phyloP scores from a whole-genome alignment of 2,113 vertebrate genomes.

The Mastomys coucha region DNA sequence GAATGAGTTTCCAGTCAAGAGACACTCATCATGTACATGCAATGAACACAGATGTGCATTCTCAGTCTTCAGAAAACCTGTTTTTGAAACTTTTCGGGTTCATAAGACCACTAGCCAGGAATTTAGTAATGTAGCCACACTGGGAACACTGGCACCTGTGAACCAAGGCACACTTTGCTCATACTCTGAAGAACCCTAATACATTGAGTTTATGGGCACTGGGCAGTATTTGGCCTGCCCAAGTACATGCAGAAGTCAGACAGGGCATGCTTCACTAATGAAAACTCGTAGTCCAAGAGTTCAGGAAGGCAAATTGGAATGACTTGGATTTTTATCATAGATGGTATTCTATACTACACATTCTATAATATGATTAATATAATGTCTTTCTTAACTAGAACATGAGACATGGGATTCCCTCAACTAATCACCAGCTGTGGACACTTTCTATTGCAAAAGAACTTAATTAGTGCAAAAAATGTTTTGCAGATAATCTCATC shows the following conservation, averaged over 20 bases:
- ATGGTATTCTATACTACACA: background rate
- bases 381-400: background rate
- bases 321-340: conserved; percentile 6
- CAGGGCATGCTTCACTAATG: background rate
- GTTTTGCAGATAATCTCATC: background rate
- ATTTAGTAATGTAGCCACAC: background rate
- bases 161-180: background rate
- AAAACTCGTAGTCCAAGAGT: background rate
- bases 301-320: background rate
- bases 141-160: background rate
- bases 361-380: background rate
- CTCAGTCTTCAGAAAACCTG: background rate
- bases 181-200: background rate
- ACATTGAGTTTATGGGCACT: background rate
- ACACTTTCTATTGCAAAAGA: conserved; percentile 1
- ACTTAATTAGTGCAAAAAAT: background rate
- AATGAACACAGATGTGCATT: background rate
- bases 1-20: background rate
- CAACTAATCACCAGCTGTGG: background rate
- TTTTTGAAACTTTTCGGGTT: background rate
- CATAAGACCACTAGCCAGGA: background rate
- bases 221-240: background rate
- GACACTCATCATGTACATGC: background rate
- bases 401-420: background rate
- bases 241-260: background rate